Base-by-base conservation (phyloP, 1,140 invertebrate species). In the Portunus trituberculatus region DNA sequence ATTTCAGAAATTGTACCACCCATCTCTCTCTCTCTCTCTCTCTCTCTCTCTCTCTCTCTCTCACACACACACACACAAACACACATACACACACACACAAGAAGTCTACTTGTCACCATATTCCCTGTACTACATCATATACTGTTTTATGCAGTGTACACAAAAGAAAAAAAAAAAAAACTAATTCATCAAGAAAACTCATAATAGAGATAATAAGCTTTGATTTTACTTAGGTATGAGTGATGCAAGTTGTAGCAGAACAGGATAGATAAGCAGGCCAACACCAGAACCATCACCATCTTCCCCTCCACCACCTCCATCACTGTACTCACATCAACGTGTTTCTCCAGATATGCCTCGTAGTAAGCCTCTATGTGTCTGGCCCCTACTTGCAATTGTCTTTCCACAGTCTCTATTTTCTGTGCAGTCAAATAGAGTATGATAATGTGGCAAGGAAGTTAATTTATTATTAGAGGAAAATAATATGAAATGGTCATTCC, bases 321-420 rank as follows among this genome's bases (percentile, higher is more conserved):
- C 84, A 87, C 84, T 28, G 48, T 96, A 96, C 94, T 94, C 94
- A 94, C 90, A 96, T 96, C 94, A 29, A 96, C 93, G 88, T 96
- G 96, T 89, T 94, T 96, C 91, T 96, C 95, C 52, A 96, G 94
- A 82, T 96, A 96, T 10, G 92, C 93, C 48, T 96, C 96, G 91
- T 96, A 96, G 94, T 96, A 96, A 25, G 95, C 95, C 67, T 96
- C 96, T 88, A 96, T 83, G 76, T 96, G 96, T 76, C 96, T 96
- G 29, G 96, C 95, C 48, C 94, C 96, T 83, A 94, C 90, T 91
- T 96, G 96, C 25, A 96, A 95, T 7, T 92, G 92, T 87, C 91
- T 96, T 94, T 96, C 96, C 91, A 96, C 96, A 93, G 94, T 95
- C 93, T 96, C 96, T 93, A 96, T 93, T 93, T 96, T 96, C 96